Percentiles rank a stretch among this genome's conserved stretches.
phyloP scores from a whole-genome alignment of 2,888 invertebrate species.

The Drosophila affinis region DNA sequence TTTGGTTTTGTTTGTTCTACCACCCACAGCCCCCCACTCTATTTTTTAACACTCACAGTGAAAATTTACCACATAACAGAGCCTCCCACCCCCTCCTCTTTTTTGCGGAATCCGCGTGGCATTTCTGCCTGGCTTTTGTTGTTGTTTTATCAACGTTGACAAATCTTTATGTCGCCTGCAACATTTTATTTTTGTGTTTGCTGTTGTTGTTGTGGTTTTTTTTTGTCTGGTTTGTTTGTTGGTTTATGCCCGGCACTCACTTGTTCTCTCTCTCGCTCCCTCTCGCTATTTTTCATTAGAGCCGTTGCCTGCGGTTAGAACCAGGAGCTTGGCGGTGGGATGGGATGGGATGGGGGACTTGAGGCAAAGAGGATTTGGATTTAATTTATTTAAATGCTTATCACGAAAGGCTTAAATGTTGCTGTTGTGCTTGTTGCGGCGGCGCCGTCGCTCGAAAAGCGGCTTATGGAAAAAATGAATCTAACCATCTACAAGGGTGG shows the following conservation, averaged over 20 bases:
- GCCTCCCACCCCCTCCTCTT: slow-evolving; percentile 7
- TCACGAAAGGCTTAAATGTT: slow-evolving; percentile 80
- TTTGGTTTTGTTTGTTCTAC: slow-evolving; percentile 53
- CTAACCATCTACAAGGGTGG: slow-evolving; percentile 14
- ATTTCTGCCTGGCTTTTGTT: slow-evolving; percentile 56
- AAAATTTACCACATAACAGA: slow-evolving; percentile 43
- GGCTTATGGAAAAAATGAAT: slow-evolving; percentile 63
- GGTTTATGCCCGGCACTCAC: slow-evolving; percentile 55
- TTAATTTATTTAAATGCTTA: slow-evolving; percentile 81
- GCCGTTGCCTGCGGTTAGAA: slow-evolving; percentile 61
- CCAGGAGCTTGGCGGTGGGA: not conserved
- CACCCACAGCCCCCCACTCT: slow-evolving; percentile 1
- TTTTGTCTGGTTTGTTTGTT: slow-evolving; percentile 19
- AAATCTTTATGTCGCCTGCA: slow-evolving; percentile 78
- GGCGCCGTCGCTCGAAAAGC: slow-evolving; percentile 70
- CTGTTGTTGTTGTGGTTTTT: slow-evolving; percentile 17
- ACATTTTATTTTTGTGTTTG: slow-evolving; percentile 40
- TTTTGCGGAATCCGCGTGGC: slow-evolving; percentile 31
- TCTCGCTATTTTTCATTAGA: slow-evolving; percentile 73
- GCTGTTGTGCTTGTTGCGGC: slow-evolving; percentile 75
- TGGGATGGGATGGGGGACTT: not conserved
- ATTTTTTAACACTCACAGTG: slow-evolving; percentile 17
- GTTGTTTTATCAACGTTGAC: slow-evolving; percentile 75
- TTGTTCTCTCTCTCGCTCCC: not conserved
- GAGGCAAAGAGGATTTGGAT: slow-evolving; percentile 67